Evolutionary conservation across 2,888 invertebrate genomes (phyloP).

Genomic region (Linnaemya vulpina): DNA sequence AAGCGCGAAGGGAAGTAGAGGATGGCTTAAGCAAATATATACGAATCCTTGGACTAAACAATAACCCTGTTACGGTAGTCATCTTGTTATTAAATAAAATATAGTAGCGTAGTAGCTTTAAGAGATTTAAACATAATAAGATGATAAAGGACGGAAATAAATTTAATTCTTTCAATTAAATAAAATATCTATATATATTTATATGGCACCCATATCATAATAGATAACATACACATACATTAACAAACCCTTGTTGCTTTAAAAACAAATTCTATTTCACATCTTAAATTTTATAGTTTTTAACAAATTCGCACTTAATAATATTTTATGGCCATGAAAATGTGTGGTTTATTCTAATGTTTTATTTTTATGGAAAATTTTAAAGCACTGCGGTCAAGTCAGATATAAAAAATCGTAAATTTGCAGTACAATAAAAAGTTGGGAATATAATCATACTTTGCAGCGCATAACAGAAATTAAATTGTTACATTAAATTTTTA

Average conservation of each 20-base stretch:
- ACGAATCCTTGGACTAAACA: no score
- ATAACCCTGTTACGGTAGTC: no score
- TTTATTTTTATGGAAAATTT: conserved; percentile 19
- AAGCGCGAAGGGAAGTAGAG: not conserved
- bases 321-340: conserved; percentile 44
- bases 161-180: no score
- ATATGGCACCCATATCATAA: not conserved
- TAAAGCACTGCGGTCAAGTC: conserved; percentile 17
- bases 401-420: not conserved
- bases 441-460: not conserved
- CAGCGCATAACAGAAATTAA: not conserved
- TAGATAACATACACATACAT: not conserved
- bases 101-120: no score
- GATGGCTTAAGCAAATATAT: not conserved
- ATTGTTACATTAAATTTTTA: no score
- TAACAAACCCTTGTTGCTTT: conserved; percentile 17
- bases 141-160: no score
- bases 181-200: not conserved
- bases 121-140: no score
- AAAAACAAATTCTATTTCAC: conserved; percentile 7
- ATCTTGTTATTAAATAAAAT: no score
- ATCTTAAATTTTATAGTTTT: conserved; percentile 27
- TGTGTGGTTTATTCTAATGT: conserved; percentile 44
- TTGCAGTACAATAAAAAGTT: not conserved
- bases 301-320: conserved; percentile 54